Percentiles rank a stretch among this genome's conserved stretches.
These are phyloP conservation scores for Malurus splendens DNA, from an alignment of 2,797 vertebrate species.

Conservation along the genomic window DNA sequence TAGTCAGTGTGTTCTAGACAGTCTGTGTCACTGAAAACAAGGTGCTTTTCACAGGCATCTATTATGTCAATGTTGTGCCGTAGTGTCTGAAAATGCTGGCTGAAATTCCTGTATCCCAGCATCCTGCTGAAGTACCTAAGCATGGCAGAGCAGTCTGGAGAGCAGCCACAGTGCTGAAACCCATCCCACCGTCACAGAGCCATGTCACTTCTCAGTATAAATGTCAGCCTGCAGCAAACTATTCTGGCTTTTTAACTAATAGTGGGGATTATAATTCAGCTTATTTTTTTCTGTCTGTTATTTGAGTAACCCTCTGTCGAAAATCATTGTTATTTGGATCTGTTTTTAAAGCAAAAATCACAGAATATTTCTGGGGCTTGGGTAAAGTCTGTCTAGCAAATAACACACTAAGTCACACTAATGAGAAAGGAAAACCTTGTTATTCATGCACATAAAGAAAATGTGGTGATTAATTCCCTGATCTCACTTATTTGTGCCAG, in stretches of 20 bases:
- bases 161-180: neutral
- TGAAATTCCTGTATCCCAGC: neutral
- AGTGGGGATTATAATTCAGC: neutral
- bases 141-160: constrained; percentile 13
- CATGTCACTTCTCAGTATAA: neutral
- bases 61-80: neutral
- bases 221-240: neutral
- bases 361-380: neutral
- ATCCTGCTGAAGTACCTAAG: neutral
- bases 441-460: neutral
- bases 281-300: neutral
- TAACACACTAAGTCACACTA: neutral
- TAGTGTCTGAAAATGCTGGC: constrained; percentile 22
- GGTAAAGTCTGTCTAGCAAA: neutral
- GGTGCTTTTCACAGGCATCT: neutral
- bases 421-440: neutral
- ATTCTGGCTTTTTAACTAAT: neutral
- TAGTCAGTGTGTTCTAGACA: neutral
- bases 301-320: neutral
- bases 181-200: neutral
- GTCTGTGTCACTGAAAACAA: neutral
- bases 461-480: neutral
- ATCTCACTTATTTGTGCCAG: neutral
- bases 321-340: neutral
- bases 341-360: neutral